phyloP scores from a whole-genome alignment of 2,113 vertebrate genomes.

The Onychorhynchus coronatus region DNA sequence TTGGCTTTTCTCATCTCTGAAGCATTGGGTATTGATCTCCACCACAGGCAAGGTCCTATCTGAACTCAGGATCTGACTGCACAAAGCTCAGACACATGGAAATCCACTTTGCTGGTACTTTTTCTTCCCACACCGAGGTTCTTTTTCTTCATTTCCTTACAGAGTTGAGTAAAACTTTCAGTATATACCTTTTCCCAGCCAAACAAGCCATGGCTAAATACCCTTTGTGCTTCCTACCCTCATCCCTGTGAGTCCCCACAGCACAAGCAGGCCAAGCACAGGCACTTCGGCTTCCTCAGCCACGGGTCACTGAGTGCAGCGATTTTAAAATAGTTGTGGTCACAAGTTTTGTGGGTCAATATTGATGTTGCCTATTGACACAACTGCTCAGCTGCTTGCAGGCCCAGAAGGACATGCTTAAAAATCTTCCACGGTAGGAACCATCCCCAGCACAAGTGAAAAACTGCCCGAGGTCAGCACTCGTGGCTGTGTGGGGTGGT shows the following conservation, averaged over 20 bases:
- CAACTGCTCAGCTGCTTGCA: not conserved
- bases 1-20: not conserved
- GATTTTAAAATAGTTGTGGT: slow-evolving; percentile 46
- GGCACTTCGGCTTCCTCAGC: slow-evolving; percentile 25
- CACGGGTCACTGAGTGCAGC: slow-evolving; percentile 33
- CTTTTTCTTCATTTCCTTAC: not conserved
- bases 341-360: slow-evolving; percentile 41
- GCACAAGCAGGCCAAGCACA: slow-evolving; percentile 24
- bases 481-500: accelerated
- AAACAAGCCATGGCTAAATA: not conserved
- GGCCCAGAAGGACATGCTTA: slow-evolving; percentile 22
- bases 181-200: not conserved
- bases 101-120: not conserved
- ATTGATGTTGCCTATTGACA: slow-evolving; percentile 52
- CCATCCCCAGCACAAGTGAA: not conserved
- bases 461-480: not conserved
- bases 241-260: not conserved
- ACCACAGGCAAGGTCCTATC: not conserved
- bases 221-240: not conserved
- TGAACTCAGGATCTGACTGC: not conserved
- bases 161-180: not conserved
- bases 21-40: not conserved
- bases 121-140: not conserved
- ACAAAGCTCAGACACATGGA: not conserved
- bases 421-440: not conserved